phyloP scores from a whole-genome alignment of 1,140 invertebrate genomes.

The Sarcophaga bullata region DNA sequence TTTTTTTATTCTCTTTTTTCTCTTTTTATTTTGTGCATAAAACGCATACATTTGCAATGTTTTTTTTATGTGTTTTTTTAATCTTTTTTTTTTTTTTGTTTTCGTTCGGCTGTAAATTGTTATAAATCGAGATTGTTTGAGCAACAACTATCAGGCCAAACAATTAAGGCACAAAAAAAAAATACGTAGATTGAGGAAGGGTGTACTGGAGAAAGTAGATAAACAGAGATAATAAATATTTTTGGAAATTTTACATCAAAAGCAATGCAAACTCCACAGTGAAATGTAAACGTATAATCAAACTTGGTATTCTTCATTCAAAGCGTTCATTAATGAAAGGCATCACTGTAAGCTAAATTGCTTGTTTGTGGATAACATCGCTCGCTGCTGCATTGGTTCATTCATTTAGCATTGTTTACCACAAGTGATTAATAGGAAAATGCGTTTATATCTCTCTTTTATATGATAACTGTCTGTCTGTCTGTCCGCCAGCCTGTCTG shows the following conservation, averaged over 20 bases:
- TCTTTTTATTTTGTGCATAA: too few species aligned
- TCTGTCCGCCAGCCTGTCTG: too few species aligned
- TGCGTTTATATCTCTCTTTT: slow-evolving; percentile 9
- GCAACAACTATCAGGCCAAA: not conserved
- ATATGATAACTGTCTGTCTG: too few species aligned
- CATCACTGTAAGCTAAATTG: not conserved
- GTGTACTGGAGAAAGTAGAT: not conserved
- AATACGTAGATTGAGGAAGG: not conserved
- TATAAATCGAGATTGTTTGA: slow-evolving; percentile 5
- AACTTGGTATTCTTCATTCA: too few species aligned
- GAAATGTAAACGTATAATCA: too few species aligned
- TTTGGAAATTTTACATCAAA: not conserved
- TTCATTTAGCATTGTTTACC: slow-evolving; percentile 24
- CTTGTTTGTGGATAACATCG: not conserved
- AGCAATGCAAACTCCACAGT: too few species aligned
- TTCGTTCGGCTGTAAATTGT: not conserved
- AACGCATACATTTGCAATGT: too few species aligned
- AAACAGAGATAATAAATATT: not conserved
- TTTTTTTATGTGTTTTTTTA: too few species aligned
- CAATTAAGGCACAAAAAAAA: not conserved
- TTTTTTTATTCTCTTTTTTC: too few species aligned
- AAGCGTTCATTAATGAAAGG: not conserved
- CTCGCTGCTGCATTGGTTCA: not conserved
- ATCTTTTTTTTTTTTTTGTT: not conserved
- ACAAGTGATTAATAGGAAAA: slow-evolving; percentile 26